Base-by-base conservation (phyloP, 2,888 invertebrate genomes). In the Epiperipatus broadwayi region DNA sequence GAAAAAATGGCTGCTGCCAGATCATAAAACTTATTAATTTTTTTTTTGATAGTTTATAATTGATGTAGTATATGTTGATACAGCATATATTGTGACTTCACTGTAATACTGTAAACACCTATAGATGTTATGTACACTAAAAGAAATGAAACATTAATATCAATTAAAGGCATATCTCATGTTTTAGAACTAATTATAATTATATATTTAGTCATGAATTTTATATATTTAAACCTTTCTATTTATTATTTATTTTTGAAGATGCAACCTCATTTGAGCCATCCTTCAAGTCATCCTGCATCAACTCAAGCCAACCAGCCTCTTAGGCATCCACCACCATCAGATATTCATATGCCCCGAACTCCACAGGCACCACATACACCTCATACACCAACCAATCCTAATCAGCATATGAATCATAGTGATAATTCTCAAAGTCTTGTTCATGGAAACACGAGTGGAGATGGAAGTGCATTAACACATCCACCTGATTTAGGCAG, bases 281-380 rank as follows among this genome's bases (percentile, higher is more conserved):
- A n/a, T n/a, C n/a, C n/a, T n/a, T n/a, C n/a, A n/a, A n/a, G n/a
- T n/a, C n/a, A n/a, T 10, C 41, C 43, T 2, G 42, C 46, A 22
- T 41, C 41, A 21, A 44, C 35, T 41, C 41, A 44, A 31, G n/a
- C n/a, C n/a, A 41, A 38, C 25, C 39, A 45, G 35, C 31, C 21
- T 16, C 40, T 47, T 71, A 75, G 75, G 73, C 81, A 77, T n/a
- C 75, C 75, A 52, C 77, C 45, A 75, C 50, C 77, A 14, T 75
- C 76, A 55, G 80, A 79, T 40, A 46, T 46, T 2, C 47, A 47
- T 21, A 46, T 45, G 5, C 80, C 77, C 8, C 78, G 78, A 52
- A 74, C 64, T 56, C 79, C 66, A 53, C 83, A 69, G 64, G 83
- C 73, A 52, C 79, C 66, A 53, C 83, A 69, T 64, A 83, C 73